These are phyloP conservation scores for Sphenopsis melanotis DNA, from an alignment of 2,797 vertebrate species.

Conservation along the genomic window DNA sequence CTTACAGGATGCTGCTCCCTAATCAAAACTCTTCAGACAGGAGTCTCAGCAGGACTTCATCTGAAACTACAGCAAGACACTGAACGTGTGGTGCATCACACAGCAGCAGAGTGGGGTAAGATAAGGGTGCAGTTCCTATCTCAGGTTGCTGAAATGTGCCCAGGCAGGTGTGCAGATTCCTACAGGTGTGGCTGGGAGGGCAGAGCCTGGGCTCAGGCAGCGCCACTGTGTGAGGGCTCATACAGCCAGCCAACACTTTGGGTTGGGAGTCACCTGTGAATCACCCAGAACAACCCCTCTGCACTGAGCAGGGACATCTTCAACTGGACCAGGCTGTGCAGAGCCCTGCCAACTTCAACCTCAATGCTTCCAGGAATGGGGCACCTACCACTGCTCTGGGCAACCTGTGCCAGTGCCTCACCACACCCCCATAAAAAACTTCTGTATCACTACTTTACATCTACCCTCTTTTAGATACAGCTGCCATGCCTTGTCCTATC, in stretches of 20 bases:
- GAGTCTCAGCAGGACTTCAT: not conserved
- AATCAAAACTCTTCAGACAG: not conserved
- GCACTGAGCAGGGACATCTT: not conserved
- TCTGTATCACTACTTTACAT: not conserved
- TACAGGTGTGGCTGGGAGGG: rapidly evolving
- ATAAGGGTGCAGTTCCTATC: not conserved
- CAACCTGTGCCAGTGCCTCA: not conserved
- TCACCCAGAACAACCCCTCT: not conserved
- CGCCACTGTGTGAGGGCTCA: not conserved
- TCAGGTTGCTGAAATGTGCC: not conserved
- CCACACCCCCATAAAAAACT: not conserved
- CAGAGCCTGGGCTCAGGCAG: not conserved
- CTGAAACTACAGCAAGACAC: not conserved
- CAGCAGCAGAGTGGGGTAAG: not conserved
- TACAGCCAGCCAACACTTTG: rapidly evolving
- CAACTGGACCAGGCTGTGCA: not conserved
- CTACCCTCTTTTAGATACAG: not conserved
- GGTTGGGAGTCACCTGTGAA: not conserved
- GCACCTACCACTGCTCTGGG: not conserved
- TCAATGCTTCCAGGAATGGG: not conserved
- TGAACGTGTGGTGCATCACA: not conserved
- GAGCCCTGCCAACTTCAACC: not conserved
- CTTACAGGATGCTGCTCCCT: not conserved
- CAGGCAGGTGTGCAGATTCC: not conserved
- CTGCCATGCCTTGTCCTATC: not conserved